Base-by-base conservation (phyloP, 2,113 vertebrate genomes). In the Neomonachus schauinslandi region DNA sequence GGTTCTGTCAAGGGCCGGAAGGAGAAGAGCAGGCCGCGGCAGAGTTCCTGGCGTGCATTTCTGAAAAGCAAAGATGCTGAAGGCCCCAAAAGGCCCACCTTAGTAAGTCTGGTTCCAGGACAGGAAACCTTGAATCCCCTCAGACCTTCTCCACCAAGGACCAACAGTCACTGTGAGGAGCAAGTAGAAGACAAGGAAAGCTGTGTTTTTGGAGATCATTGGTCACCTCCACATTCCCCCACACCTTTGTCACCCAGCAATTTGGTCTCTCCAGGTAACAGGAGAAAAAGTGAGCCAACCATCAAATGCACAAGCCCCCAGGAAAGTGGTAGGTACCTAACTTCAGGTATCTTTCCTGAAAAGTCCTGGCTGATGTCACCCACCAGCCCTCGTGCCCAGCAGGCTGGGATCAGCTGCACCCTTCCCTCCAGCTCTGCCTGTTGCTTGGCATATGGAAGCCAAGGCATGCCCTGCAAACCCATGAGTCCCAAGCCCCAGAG, bases 401-500 rank as follows among this genome's bases (percentile, higher is more conserved):
- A 95, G 24, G 9, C 95, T 19, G 55, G 79, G 8, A 76, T 84
- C 74, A 72, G 80, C 74, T 14, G 26, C 22, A 95, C 98, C 76
- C 94, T 87, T 46, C 97, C 99, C 59, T 93, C 98, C 81, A 97
- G 97, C n/a, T 98, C 98, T 33, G 97, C 97, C 1, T 98, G 98
- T 33, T 98, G 94, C 26, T 95, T 98, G 28, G 91, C 91, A 36
- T 97, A 63, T 12, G 98, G 99, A 12, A 83, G 97, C 39, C 96
- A 97, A 61, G 98, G 98, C 36, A 97, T 98, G 97, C 99, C 99
- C 13, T 98, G 98, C 59, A 98, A 98, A 65, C 99, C 99, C 39
- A 98, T 99, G 98, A 99, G 99, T 97, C 99, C 99, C 26, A 99
- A 99, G 95, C 99, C 99, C 0, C 98, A 97, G 87, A 99, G 99